Percentiles rank a stretch among this genome's conserved stretches.
Conservation (phyloP, 1,140 invertebrate species). For the Leptopilina boulardi region DNA sequence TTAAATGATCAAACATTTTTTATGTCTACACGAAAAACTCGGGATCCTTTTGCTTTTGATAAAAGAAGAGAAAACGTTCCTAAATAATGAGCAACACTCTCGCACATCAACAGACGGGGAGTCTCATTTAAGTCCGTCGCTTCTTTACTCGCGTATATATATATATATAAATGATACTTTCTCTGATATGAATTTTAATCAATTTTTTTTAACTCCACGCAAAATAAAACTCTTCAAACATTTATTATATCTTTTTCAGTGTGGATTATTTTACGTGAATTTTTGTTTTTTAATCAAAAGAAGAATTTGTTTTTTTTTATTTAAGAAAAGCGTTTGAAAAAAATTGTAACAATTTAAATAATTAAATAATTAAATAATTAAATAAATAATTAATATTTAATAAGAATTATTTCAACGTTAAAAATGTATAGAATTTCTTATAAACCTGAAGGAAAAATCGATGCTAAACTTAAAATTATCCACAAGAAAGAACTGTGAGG, state of each 20-base stretch:
- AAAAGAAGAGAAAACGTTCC: conserved; percentile 2
- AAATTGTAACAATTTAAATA: too few relatives aligned
- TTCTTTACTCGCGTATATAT: background rate
- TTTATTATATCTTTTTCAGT: background rate
- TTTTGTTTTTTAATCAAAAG: background rate
- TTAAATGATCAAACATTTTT: conserved; percentile 32
- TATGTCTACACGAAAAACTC: conserved; percentile 21
- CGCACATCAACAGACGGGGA: background rate
- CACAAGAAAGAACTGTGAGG: background rate
- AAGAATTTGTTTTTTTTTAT: too few relatives aligned
- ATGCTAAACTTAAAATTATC: too few relatives aligned
- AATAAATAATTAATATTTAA: too few relatives aligned
- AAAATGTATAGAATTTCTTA: too few relatives aligned
- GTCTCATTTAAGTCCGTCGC: background rate
- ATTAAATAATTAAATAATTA: too few relatives aligned
- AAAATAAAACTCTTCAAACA: background rate
- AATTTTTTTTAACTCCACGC: background rate
- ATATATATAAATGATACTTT: background rate
- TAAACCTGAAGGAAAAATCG: too few relatives aligned
- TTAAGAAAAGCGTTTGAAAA: too few relatives aligned
- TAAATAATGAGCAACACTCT: conserved; percentile 20
- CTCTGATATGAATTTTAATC: background rate
- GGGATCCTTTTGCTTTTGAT: background rate
- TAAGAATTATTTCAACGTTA: too few relatives aligned
- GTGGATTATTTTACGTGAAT: background rate